Conservation (phyloP, 35 echinoderm and acorn worm species). For the Eucidaris tribuloides region DNA sequence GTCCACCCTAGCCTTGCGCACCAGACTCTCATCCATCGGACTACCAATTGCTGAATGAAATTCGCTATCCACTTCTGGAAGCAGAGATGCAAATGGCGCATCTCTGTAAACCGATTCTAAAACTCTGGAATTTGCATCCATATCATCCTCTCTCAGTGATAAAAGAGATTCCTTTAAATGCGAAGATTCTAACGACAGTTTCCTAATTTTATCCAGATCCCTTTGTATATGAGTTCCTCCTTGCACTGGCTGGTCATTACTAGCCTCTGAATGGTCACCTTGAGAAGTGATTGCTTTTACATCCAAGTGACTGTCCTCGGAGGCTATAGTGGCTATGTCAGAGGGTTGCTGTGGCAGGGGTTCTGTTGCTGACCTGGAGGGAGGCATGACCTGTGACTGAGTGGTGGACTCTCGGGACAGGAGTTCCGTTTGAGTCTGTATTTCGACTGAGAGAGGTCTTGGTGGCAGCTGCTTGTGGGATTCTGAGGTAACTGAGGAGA, state of each 20-base stretch:
- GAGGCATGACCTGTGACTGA: background rate
- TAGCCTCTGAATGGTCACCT: background rate
- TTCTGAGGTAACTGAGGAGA: constrained; percentile 12
- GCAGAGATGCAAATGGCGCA: constrained; percentile 41
- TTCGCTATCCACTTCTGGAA: constrained; percentile 27
- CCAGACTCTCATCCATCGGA: constrained; percentile 50
- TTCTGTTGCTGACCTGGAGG: too few species aligned
- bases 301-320: background rate
- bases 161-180: background rate
- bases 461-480: constrained; percentile 4
- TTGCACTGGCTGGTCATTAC: background rate
- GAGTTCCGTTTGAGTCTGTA: constrained; percentile 11
- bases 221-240: background rate
- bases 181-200: background rate
- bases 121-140: background rate
- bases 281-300: too few species aligned
- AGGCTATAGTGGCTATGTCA: background rate
- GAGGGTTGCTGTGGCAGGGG: background rate
- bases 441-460: background rate
- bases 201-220: background rate
- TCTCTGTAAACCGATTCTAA: constrained; percentile 29
- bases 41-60: constrained; percentile 84
- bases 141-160: background rate
- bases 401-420: background rate
- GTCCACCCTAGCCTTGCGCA: constrained; percentile 14